Percentiles rank a stretch among this genome's conserved stretches.
These are phyloP conservation scores for Marasmarcha lunaedactyla DNA, from an alignment of 2,888 invertebrate genomes.

Conservation along the genomic window DNA sequence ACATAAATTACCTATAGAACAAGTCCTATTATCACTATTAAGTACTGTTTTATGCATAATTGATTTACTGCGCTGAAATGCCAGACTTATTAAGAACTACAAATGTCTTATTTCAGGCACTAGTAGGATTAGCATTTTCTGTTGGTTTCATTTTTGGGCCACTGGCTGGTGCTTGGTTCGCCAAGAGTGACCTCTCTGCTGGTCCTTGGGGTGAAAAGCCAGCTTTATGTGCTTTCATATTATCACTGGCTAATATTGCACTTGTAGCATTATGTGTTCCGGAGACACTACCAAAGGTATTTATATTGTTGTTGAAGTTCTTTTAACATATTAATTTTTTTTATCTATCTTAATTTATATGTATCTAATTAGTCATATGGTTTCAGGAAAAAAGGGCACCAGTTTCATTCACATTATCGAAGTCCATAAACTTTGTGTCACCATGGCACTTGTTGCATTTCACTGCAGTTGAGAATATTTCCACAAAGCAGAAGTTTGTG, in stretches of 20 bases:
- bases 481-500: constrained; percentile 71
- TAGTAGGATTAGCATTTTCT: constrained; percentile 97
- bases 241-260: constrained; percentile 82
- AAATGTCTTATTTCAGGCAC: too few species aligned
- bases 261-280: constrained; percentile 80
- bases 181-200: constrained; percentile 68
- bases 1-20: too few species aligned
- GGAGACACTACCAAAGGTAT: constrained; percentile 84
- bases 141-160: constrained; percentile 98
- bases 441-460: constrained; percentile 66
- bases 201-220: constrained; percentile 85
- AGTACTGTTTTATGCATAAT: too few species aligned
- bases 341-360: not conserved
- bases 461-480: constrained; percentile 76
- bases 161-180: constrained; percentile 91
- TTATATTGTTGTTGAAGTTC: too few species aligned
- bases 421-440: constrained; percentile 67
- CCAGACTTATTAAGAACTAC: too few species aligned
- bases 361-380: too few species aligned
- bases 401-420: constrained; percentile 74
- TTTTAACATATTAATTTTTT: not conserved
- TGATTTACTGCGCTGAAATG: too few species aligned
- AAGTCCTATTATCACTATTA: too few species aligned
- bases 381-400: constrained; percentile 78
- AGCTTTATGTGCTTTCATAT: constrained; percentile 79